phyloP scores from a whole-genome alignment of 2,797 vertebrate genomes.

The Karalla daura region DNA sequence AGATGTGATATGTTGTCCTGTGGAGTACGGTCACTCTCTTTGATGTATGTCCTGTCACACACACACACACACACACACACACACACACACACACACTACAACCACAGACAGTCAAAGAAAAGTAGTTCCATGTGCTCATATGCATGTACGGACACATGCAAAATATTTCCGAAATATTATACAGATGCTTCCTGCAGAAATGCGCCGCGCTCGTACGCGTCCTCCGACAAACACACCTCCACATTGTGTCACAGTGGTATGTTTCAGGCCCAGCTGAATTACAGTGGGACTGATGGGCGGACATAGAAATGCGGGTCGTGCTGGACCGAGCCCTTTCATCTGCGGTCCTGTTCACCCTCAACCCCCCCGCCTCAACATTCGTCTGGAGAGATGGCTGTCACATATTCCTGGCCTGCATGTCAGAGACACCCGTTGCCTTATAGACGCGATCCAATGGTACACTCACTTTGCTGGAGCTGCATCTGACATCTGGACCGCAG shows the following conservation, averaged over 20 bases:
- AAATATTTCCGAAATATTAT: constrained; percentile 14
- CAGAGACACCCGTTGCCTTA: constrained; percentile 63
- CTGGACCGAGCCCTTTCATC: constrained; percentile 47
- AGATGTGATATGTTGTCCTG: too few relatives aligned
- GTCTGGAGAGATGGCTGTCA: constrained; percentile 61
- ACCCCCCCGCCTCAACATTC: constrained; percentile 23
- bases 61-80: too few relatives aligned
- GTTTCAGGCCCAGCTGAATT: constrained; percentile 23
- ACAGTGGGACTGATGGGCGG: constrained; percentile 31
- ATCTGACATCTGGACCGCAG: constrained; percentile 55
- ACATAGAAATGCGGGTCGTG: constrained; percentile 22
- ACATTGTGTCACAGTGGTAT: constrained; percentile 3
- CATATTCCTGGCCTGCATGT: constrained; percentile 48
- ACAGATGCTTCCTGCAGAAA: constrained; percentile 19
- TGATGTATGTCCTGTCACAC: too few relatives aligned
- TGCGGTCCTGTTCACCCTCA: constrained; percentile 66
- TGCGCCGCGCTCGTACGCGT: background rate
- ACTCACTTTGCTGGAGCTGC: constrained; percentile 35
- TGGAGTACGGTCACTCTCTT: too few relatives aligned
- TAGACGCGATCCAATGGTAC: constrained; percentile 46
- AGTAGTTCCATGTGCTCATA: background rate
- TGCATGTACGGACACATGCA: background rate
- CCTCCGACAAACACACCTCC: background rate
- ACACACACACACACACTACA: too few relatives aligned
- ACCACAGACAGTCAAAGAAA: too few relatives aligned